Evolutionary conservation across 2,888 invertebrate species (phyloP), one percentile per base, ranked within the genome.

Genomic region (Orthosia cruda): DNA sequence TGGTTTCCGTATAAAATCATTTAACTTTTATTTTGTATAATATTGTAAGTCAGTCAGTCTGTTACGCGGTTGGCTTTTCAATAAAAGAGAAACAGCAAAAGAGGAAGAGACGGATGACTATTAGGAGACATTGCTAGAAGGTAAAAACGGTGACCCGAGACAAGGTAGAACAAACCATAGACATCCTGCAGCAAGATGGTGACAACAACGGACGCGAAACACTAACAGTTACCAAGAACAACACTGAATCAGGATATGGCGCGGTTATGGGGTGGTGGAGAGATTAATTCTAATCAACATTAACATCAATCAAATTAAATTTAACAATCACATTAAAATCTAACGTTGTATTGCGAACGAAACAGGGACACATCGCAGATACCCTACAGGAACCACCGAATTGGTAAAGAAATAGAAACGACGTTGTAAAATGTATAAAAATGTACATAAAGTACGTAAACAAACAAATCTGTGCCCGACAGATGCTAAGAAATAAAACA

Each of bases 1-100:
- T 58, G 58, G 59, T 71, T 67, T 79, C 64, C 63, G n/a, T 77
- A 82, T 64, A 66, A 69, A 81, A 82, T 66, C 23, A 62, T 64
- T 71, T 64, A 67, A 40, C 13, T 69, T n/a, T 72, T 79, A 59
- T 84, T 79, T 77, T 83, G 80, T 81, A 66, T 73, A 40, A 40
- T 40, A 40, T 40, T 40, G 40, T 40, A 40, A 40, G 40, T 40
- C 40, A 40, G 84, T 79, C 84, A 65, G 80, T 80, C 67, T 74
- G 63, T 80, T 64, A 18, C 47, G 58, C 45, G 52, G 49, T 61
- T 58, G 16, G 49, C 18, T 65, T 74, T 64, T 59, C 16, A 64
- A 45, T 23, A 47, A 64, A 61, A 32, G 4, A 61, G 16, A 20
- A 64, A 79, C 18, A 61, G 50, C 54, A 20, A 26, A n/a, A 40